phyloP scores from a whole-genome alignment of 2,797 vertebrate species.

The Nasua narica region DNA sequence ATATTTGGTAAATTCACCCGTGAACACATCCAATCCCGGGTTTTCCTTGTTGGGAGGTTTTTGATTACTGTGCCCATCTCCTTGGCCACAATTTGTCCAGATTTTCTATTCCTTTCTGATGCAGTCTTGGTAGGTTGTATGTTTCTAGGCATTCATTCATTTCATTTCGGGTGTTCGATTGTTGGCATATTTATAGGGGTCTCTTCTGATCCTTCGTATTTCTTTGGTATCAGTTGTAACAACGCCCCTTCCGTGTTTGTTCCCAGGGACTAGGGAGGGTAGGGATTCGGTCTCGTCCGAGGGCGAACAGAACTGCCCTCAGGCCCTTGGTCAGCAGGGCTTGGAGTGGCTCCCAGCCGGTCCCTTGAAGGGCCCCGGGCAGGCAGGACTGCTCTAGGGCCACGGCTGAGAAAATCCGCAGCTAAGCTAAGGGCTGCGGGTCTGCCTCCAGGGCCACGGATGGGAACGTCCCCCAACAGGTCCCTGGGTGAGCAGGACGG shows the following conservation, averaged over 20 bases:
- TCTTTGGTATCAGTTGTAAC: background rate
- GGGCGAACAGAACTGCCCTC: background rate
- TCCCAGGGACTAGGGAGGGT: background rate
- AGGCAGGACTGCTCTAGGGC: background rate
- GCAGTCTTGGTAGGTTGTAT: no score
- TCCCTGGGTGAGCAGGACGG: background rate
- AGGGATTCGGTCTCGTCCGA: no score
- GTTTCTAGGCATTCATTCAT: background rate
- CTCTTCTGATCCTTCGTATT: background rate
- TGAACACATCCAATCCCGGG: background rate
- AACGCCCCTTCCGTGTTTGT: background rate
- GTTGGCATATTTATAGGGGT: background rate
- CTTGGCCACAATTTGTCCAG: background rate
- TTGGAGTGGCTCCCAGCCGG: background rate
- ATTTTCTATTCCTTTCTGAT: background rate
- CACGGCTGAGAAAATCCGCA: background rate
- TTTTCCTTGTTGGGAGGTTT: background rate
- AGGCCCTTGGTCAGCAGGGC: background rate
- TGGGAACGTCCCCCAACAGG: no score
- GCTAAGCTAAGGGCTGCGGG: background rate
- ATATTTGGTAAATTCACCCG: no score
- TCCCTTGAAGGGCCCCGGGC: background rate
- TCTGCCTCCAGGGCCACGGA: background rate
- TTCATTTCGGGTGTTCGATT: background rate
- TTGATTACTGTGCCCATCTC: background rate